A percentile compares a stretch with the other conserved stretches of the same genome.
These are phyloP conservation scores for Cyanoramphus novaezelandiae DNA, from an alignment of 2,113 vertebrate genomes.

Conservation along the genomic window DNA sequence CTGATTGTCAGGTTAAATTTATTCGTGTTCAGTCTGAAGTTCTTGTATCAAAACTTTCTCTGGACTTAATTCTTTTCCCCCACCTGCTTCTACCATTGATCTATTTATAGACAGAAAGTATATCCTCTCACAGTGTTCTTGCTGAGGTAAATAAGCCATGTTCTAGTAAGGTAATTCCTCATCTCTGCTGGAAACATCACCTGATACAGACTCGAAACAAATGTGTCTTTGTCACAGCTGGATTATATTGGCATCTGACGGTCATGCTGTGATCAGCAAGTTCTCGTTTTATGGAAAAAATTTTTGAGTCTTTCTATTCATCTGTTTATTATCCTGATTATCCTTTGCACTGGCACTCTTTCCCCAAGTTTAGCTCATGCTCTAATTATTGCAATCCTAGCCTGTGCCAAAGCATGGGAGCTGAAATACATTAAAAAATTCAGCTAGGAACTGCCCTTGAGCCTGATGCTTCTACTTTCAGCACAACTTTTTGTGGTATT, in stretches of 20 bases:
- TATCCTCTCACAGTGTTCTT: not conserved
- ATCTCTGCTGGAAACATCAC: slow-evolving; percentile 28
- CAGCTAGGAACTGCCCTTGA: not conserved
- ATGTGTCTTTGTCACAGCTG: slow-evolving; percentile 31
- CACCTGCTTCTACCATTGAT: not conserved
- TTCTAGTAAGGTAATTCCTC: not conserved
- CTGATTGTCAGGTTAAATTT: not conserved
- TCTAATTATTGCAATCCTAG: not conserved
- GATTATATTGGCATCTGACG: not conserved
- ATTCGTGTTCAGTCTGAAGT: not conserved
- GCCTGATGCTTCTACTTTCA: not conserved
- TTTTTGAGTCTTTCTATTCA: not conserved
- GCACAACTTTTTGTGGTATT: not conserved
- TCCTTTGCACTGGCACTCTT: not conserved
- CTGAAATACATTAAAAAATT: not conserved
- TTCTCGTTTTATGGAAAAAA: not conserved
- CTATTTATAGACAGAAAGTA: not conserved
- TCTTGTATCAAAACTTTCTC: not conserved
- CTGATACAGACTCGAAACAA: not conserved
- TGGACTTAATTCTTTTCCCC: not conserved
- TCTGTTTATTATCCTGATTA: slow-evolving; percentile 1
- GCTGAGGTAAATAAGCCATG: not conserved
- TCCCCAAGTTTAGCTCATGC: not conserved
- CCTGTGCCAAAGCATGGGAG: not conserved
- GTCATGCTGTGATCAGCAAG: slow-evolving; percentile 10